These are phyloP conservation scores for Eupelmus urozonus DNA, from an alignment of 2,888 invertebrate genomes.

Conservation along the genomic window DNA sequence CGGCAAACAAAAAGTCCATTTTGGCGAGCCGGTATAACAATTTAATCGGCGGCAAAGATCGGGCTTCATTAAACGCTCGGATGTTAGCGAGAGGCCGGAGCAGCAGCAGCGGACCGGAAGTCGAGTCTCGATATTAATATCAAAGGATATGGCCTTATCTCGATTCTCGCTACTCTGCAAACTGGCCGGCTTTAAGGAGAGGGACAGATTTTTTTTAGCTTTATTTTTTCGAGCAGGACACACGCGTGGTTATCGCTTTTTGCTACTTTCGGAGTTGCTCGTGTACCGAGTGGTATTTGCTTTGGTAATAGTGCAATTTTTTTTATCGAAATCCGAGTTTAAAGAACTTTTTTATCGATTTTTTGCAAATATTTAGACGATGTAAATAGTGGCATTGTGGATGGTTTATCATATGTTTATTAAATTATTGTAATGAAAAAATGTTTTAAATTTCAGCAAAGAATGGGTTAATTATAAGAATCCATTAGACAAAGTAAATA, in stretches of 20 bases:
- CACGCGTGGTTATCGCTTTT: not conserved
- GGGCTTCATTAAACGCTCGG: slow-evolving; percentile 28
- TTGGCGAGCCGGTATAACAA: not conserved
- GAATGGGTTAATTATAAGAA: no score
- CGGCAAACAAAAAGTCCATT: no score
- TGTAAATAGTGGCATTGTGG: no score
- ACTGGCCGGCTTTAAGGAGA: slow-evolving; percentile 16
- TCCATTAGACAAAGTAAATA: no score
- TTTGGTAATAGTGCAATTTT: not conserved
- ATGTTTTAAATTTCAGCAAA: no score
- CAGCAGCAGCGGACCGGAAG: slow-evolving; percentile 62
- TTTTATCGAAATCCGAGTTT: not conserved
- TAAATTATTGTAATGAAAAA: no score
- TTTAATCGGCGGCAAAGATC: slow-evolving; percentile 11
- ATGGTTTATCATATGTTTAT: no score
- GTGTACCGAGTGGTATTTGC: not conserved
- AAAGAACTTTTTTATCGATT: not conserved
- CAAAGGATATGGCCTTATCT: slow-evolving; percentile 67
- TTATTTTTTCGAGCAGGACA: slow-evolving; percentile 1
- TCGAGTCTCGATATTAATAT: slow-evolving; percentile 66
- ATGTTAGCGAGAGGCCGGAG: not conserved
- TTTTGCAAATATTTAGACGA: no score
- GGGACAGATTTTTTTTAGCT: slow-evolving; percentile 5
- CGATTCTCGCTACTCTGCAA: slow-evolving; percentile 47
- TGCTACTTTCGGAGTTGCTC: not conserved